Base-by-base conservation (phyloP, 2,888 invertebrate species). In the Diadegma fenestrale region DNA sequence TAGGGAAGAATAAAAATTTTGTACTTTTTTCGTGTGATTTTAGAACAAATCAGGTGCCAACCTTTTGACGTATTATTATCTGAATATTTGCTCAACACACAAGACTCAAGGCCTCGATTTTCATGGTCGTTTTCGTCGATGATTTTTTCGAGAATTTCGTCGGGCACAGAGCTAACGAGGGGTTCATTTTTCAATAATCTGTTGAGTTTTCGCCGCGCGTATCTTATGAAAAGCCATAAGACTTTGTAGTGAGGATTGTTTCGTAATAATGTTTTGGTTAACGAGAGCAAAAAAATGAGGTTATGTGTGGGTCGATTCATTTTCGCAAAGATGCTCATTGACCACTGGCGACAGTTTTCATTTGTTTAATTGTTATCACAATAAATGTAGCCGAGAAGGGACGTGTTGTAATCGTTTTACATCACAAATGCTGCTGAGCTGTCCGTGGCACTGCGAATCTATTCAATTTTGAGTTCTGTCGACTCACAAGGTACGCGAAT, bases 21-120 rank as follows among this genome's bases (percentile, higher is more conserved):
- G 77, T 92, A 94, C 79, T 89, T 92, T 82, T 81, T 91, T 12
- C 48, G 64, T 3, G 90, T 89, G 30, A 63, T 26, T 14, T 83
- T 89, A 8, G 88, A 91, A 48, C 91, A 93, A 48, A 93, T 17
- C 19, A 63, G 48, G 41, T 61, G 77, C 85, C 85, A 85, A 30
- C 33, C 45, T 12, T 37, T 51, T 10, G 41, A 12, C 12, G 33
- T 66, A 69, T 89, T 89, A 69, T 89, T 89, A 68, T 86, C 88
- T 89, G 89, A 91, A 17, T 79, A 83, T 58, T 88, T 90, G 22
- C 85, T 90, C 22, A 93, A 72, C 45, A 88, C 85, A 78, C 91
- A 93, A 22, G 89, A 90, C 77, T 90, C 82, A 26, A 64, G 75
- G 85, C 93, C 92, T 4, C 91, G 54, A 48, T 89, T 90, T 78